Percentiles rank a stretch among this genome's conserved stretches.
phyloP scores from a whole-genome alignment of 2,113 vertebrate genomes.

The Pedetes capensis region DNA sequence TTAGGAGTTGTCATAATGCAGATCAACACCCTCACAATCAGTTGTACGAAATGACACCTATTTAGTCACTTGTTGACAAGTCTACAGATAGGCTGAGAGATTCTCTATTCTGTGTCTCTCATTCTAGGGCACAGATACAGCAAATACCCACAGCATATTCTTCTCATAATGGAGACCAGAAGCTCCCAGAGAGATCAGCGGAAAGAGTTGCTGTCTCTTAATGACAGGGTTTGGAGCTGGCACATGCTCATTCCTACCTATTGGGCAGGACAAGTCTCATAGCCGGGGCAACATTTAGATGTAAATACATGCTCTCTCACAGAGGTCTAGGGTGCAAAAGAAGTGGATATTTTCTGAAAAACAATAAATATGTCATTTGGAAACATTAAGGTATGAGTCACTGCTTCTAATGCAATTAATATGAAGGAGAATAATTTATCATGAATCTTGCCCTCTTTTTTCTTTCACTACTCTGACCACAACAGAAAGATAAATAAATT shows the following conservation, averaged over 20 bases:
- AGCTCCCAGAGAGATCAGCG: not conserved
- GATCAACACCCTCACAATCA: not conserved
- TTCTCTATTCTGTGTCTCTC: accelerated
- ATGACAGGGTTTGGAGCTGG: not conserved
- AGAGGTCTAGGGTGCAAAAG: not conserved
- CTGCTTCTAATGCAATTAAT: not conserved
- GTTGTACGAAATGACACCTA: not conserved
- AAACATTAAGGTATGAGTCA: not conserved
- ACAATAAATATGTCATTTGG: not conserved
- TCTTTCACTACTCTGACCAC: not conserved
- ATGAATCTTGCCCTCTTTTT: not conserved
- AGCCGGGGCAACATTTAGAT: too few species aligned
- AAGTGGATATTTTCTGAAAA: not conserved
- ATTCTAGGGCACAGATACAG: not conserved
- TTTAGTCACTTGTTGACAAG: not conserved
- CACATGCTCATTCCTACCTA: not conserved
- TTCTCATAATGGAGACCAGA: not conserved
- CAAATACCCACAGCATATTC: not conserved
- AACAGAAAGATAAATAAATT: not conserved
- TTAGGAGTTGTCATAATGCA: not conserved
- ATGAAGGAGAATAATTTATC: not conserved
- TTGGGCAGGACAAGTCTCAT: not conserved
- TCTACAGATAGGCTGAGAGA: not conserved
- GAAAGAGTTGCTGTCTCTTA: not conserved
- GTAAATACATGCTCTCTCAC: not conserved